These are phyloP conservation scores for Latheticus oryzae DNA, from an alignment of 2,888 invertebrate species.

Conservation along the genomic window DNA sequence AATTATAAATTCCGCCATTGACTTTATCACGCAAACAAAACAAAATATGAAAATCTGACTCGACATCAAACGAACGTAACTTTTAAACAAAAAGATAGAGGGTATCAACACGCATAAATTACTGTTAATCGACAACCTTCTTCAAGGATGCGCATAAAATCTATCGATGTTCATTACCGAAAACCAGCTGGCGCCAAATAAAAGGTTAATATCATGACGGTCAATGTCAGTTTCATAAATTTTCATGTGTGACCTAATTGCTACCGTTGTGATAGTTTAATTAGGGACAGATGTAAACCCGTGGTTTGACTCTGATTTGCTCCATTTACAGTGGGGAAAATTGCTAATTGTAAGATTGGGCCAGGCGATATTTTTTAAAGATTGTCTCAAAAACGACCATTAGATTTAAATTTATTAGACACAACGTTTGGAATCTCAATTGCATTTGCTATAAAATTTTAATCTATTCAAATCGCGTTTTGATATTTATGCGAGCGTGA, in stretches of 20 bases:
- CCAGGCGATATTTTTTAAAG: no score
- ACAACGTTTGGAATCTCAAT: not conserved
- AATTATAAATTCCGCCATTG: slow-evolving; percentile 26
- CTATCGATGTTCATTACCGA: no score
- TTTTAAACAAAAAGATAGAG: no score
- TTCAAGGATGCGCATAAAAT: no score
- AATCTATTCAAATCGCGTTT: slow-evolving; percentile 11
- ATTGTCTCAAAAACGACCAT: slow-evolving; percentile 2
- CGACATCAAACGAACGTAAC: slow-evolving; percentile 7
- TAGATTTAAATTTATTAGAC: slow-evolving; percentile 4
- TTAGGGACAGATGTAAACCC: slow-evolving; percentile 21
- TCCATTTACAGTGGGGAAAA: slow-evolving; percentile 23
- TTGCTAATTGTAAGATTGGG: slow-evolving; percentile 23
- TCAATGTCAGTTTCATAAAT: slow-evolving; percentile 24
- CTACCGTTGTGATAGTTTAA: slow-evolving; percentile 21
- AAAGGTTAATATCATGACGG: slow-evolving; percentile 15
- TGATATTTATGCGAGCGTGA: slow-evolving; percentile 11
- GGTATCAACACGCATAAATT: no score
- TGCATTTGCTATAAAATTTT: slow-evolving; percentile 1
- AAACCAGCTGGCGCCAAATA: no score
- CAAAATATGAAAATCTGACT: slow-evolving; percentile 15
- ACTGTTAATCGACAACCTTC: not conserved
- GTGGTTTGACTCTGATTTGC: slow-evolving; percentile 21
- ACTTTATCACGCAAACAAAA: slow-evolving; percentile 18
- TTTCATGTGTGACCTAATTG: slow-evolving; percentile 21